phyloP scores from a whole-genome alignment of 2,797 vertebrate species.

The Sebastolobus alascanus region DNA sequence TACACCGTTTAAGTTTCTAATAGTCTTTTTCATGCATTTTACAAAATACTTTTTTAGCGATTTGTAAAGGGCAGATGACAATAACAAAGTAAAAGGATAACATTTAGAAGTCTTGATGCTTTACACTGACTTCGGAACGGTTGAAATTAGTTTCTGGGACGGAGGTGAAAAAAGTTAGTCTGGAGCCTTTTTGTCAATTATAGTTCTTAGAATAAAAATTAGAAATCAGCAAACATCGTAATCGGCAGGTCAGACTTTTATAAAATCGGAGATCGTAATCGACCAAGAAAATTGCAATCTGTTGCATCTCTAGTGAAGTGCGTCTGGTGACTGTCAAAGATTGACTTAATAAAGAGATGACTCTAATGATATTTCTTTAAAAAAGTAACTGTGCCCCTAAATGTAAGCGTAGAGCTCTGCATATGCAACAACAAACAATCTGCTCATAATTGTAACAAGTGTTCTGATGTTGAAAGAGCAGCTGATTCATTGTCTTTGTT shows the following conservation, averaged over 20 bases:
- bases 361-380: not conserved
- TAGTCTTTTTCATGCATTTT: not conserved
- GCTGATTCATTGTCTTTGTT: not conserved
- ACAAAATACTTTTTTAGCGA: not conserved
- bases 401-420: not conserved
- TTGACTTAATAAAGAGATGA: not conserved
- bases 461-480: not conserved
- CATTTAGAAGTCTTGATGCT: too few relatives aligned
- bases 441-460: not conserved
- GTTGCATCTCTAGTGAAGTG: too few relatives aligned
- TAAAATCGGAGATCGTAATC: too few relatives aligned
- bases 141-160: too few relatives aligned
- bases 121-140: too few relatives aligned
- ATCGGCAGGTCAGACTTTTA: too few relatives aligned
- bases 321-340: not conserved
- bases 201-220: not conserved
- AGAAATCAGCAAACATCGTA: rapidly evolving
- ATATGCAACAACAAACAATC: not conserved
- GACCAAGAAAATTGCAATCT: too few relatives aligned
- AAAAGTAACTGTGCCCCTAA: not conserved
- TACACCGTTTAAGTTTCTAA: not conserved
- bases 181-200: not conserved
- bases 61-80: not conserved
- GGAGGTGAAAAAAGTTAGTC: not conserved
- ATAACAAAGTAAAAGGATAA: too few relatives aligned